Evolutionary conservation across 2,797 vertebrate species (phyloP), one percentile per base, ranked within the genome.

Genomic region (Microctenopoma lineatum): DNA sequence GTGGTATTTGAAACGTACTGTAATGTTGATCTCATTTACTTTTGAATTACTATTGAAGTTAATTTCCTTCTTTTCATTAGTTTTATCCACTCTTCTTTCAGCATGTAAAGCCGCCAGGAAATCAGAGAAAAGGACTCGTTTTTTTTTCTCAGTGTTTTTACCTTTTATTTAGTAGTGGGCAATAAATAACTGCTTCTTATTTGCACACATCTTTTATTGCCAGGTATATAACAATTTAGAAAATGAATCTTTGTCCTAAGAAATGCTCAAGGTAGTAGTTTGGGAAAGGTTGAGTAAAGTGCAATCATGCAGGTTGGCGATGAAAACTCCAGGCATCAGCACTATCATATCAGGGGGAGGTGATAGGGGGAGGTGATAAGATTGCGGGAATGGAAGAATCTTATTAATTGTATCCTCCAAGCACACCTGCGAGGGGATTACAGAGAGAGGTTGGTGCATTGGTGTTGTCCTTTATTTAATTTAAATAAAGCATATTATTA

Each of bases 321-420:
- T 27, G 36, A 58, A 87, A 90, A 87, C 10, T 53, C 41, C 63
- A 59, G 3, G 14, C 81, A 89, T 91, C 91, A 92, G 91, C 92
- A 90, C 26, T 78, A 81, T 77, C 57, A 70, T 92, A 92, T 93
- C 91, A 87, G 78, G 34, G 13, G 27, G 21, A 10, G 36, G 16
- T n/a, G 44, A 45, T 45, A 45, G n/a, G 16, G 5, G 6, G 16
- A 15, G 3, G 38, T 81, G 81, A 91, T 93, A 39, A 48, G 32
- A 79, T 87, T 81, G 69, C 59, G 5, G 15, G 3, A 26, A 66
- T 64, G 73, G 64, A 77, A 66, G 1, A 29, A 64, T 66, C 34
- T 16, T 65, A 26, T 70, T 47, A 66, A 66, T 70, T 75, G 54
- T 67, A 38, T 79, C 72, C 62, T 55, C 18, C 29, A 7, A 79